These are phyloP conservation scores for Virgularia gustaviana DNA, from an alignment of 92 coral and sea anemone species.

Conservation along the genomic window DNA sequence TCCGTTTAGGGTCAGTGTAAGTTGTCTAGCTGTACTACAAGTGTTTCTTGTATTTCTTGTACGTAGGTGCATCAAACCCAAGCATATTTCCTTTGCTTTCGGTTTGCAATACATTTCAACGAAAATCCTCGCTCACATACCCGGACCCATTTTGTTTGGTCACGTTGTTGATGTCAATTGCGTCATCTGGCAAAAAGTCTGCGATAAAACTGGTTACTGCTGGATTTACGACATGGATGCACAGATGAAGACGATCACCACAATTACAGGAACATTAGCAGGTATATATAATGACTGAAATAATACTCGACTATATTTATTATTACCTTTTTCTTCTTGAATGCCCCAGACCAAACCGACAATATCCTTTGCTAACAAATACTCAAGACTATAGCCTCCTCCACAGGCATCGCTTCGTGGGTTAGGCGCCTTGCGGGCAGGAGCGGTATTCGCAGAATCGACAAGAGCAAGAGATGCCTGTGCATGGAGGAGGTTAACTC, in stretches of 20 bases:
- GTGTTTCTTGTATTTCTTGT: neutral
- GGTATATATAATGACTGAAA: neutral
- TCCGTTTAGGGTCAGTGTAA: no score
- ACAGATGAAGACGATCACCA: neutral
- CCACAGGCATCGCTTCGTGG: no score
- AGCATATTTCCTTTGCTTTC: constrained; percentile 1
- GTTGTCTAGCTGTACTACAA: neutral
- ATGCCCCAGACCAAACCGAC: no score
- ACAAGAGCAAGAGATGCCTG: no score
- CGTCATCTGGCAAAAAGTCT: constrained; percentile 20
- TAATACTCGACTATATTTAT: no score
- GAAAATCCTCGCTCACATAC: constrained; percentile 13
- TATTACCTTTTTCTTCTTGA: no score
- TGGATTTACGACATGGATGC: constrained; percentile 3
- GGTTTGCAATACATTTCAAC: constrained; percentile 11
- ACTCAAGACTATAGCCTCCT: no score
- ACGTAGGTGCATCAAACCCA: neutral
- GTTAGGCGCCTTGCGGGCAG: no score
- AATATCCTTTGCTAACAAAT: no score
- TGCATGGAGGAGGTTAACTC: no score
- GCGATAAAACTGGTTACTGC: constrained; percentile 17
- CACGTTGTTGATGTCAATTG: constrained; percentile 14
- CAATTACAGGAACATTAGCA: neutral
- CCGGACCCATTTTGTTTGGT: constrained; percentile 21
- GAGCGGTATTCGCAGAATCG: no score